Percentiles rank a stretch among this genome's conserved stretches.
These are phyloP conservation scores for Colletes gigas DNA, from an alignment of 1,140 invertebrate species.

Conservation along the genomic window DNA sequence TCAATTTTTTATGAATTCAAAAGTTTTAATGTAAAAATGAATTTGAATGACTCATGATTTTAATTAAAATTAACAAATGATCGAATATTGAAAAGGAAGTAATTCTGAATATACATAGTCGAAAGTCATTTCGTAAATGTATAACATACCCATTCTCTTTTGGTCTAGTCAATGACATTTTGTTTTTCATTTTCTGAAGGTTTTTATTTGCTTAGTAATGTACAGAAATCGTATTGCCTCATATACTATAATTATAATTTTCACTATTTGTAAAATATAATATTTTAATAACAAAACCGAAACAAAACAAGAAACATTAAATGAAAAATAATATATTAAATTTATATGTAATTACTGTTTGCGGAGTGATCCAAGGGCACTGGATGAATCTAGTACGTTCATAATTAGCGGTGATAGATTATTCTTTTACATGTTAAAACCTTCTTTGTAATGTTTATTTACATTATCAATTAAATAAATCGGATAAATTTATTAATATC, in stretches of 20 bases:
- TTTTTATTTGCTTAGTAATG: slow-evolving; percentile 38
- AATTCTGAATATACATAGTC: slow-evolving; percentile 1
- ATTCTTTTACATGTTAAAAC: slow-evolving; percentile 56
- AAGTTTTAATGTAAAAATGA: slow-evolving; percentile 43
- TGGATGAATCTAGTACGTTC: slow-evolving; percentile 25
- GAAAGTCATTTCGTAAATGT: slow-evolving; percentile 26
- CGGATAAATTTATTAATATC: slow-evolving; percentile 34
- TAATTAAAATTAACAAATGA: slow-evolving; percentile 12
- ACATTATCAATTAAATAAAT: slow-evolving; percentile 40
- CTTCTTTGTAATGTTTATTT: slow-evolving; percentile 33
- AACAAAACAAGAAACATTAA: slow-evolving; percentile 6
- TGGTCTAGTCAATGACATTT: slow-evolving; percentile 69
- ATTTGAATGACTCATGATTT: slow-evolving; percentile 5
- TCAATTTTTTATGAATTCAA: slow-evolving; percentile 46
- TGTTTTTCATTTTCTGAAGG: slow-evolving; percentile 20
- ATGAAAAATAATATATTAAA: slow-evolving; percentile 20
- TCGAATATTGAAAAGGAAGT: slow-evolving; percentile 5
- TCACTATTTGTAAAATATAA: background rate
- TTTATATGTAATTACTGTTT: slow-evolving; percentile 17
- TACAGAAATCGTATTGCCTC: slow-evolving; percentile 19
- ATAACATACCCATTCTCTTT: slow-evolving; percentile 54
- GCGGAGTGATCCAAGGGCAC: slow-evolving; percentile 4
- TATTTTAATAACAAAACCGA: slow-evolving; percentile 19
- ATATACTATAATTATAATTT: slow-evolving; percentile 32
- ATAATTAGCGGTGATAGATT: slow-evolving; percentile 30